Evolutionary conservation across 2,797 vertebrate species (phyloP), one percentile per base, ranked within the genome.

Genomic region (Peromyscus melanophrys): DNA sequence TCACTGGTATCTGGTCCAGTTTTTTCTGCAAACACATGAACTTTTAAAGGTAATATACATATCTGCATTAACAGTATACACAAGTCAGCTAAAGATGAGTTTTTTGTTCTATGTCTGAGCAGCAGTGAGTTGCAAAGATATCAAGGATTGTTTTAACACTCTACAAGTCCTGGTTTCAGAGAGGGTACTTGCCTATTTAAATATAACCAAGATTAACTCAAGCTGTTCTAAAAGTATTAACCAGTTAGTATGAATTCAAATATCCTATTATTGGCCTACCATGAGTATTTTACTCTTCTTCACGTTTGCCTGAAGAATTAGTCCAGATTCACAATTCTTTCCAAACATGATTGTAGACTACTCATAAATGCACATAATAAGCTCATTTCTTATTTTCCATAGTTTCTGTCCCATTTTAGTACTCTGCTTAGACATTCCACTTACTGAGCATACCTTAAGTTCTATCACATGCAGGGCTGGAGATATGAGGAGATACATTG

Each of bases 201-300:
- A 40, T 83, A 67, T 63, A 67, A 37, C 37, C 67, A 75, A 97
- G 93, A 93, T 93, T 88, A 92, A 73, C 19, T 5, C 61, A 67
- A 83, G 25, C 65, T 63, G 13, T 69, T 81, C 75, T 78, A 27
- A 91, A 95, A 91, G 31, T 84, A n/a, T 61, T 89, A 73, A 23
- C 73, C 87, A 34, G 80, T 52, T 78, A 90, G 37, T 63, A 12
- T 78, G 25, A 71, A 34, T 80, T 40, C 61, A 59, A 49, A 89
- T 9, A 82, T 93, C 27, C 61, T 78, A 8, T 82, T 90, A 37
- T 11, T 81, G 69, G n/a, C 14, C 49, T 88, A 65, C n/a, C 43
- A 27, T 5, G 55, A 49, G 12, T 67, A 11, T 78, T 89, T 93
- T 55, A 17, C 17, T 63, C 37, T 2, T 93, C 5, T 76, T 61